Evolutionary conservation across 2,113 vertebrate genomes (phyloP).

Genomic region (Microcebus ravelobensis): DNA sequence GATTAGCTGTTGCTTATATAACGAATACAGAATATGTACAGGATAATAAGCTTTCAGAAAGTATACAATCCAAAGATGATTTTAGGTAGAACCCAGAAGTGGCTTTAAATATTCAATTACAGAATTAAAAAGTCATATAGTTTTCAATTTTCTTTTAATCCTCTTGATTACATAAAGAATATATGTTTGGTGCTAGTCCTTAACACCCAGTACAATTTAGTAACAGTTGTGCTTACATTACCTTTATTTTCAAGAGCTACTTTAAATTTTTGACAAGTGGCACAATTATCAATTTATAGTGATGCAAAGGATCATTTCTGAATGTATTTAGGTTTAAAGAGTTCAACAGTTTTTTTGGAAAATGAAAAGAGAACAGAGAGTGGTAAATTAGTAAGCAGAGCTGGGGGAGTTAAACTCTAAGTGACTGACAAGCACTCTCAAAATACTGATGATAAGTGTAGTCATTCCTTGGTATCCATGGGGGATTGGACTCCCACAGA

Average conservation of each 20-base stretch:
- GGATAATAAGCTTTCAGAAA: background rate
- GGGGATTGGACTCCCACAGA: background rate
- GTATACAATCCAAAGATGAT: background rate
- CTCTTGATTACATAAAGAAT: background rate
- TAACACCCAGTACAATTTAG: slow-evolving; percentile 12
- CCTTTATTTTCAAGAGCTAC: background rate
- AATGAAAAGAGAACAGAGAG: background rate
- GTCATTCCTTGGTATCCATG: background rate
- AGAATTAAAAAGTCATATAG: background rate
- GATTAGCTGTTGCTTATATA: background rate
- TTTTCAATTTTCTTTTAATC: slow-evolving; percentile 18
- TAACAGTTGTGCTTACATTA: background rate
- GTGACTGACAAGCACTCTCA: background rate
- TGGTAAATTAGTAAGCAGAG: background rate
- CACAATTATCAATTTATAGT: background rate
- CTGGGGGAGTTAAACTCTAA: background rate
- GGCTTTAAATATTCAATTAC: slow-evolving; percentile 18
- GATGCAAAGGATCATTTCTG: background rate
- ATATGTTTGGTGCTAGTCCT: background rate
- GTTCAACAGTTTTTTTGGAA: background rate
- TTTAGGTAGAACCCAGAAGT: background rate
- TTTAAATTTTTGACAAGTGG: slow-evolving; percentile 25
- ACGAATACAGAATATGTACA: background rate
- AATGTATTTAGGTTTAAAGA: slow-evolving; percentile 36
- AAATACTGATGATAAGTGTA: background rate